phyloP scores from a whole-genome alignment of 2,888 invertebrate species.

The Mongoloraphidia duomilia region DNA sequence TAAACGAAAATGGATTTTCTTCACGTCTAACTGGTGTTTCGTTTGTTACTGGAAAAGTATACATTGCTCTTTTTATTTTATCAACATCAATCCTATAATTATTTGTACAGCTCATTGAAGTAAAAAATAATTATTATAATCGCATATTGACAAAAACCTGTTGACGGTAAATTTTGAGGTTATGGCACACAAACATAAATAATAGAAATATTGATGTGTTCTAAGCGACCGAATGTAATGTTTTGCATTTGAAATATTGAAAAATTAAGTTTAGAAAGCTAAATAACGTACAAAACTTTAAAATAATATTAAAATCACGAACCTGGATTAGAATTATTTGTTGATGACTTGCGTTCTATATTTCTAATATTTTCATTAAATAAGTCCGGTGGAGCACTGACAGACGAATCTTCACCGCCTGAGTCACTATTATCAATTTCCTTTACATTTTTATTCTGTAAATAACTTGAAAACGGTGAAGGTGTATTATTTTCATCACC shows the following conservation, averaged over 20 bases:
- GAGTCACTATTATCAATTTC: background rate
- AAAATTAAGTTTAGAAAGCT: too few species aligned
- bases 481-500: background rate
- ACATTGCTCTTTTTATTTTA: background rate
- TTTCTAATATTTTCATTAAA: conserved; percentile 5
- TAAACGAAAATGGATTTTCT: conserved; percentile 72
- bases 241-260: too few species aligned
- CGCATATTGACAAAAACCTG: too few species aligned
- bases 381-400: conserved; percentile 2
- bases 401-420: background rate
- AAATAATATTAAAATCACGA: background rate
- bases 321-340: background rate
- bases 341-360: background rate
- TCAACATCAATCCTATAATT: background rate
- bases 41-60: background rate
- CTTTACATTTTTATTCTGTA: background rate
- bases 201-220: too few species aligned
- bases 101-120: background rate
- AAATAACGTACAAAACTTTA: background rate
- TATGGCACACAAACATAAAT: too few species aligned
- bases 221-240: too few species aligned
- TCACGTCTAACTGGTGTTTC: conserved; percentile 29
- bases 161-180: too few species aligned
- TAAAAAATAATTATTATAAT: background rate
- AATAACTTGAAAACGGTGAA: background rate